These are phyloP conservation scores for Alentia gelatinosa DNA, from an alignment of 2,888 invertebrate species.

Conservation along the genomic window DNA sequence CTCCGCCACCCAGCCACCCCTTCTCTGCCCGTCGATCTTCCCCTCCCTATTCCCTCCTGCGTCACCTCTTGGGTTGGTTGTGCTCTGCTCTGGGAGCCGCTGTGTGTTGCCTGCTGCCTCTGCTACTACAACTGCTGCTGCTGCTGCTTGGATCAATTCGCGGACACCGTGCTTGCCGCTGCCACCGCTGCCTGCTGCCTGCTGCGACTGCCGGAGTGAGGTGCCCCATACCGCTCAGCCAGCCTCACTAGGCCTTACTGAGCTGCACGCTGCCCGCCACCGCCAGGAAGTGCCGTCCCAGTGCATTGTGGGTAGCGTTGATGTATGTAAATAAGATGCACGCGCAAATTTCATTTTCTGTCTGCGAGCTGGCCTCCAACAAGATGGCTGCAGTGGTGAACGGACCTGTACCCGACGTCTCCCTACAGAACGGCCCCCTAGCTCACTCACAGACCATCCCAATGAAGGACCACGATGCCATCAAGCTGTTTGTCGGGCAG, in stretches of 20 bases:
- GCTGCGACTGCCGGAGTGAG: background rate
- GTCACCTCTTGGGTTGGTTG: background rate
- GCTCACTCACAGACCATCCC: slow-evolving; percentile 68
- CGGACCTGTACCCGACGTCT: slow-evolving; percentile 52
- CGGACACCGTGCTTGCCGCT: background rate
- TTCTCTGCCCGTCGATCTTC: too few relatives aligned
- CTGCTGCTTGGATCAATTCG: background rate
- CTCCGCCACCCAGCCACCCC: too few relatives aligned
- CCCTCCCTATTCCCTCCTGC: too few relatives aligned
- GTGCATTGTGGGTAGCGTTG: slow-evolving; percentile 49
- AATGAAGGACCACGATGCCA: slow-evolving; percentile 83
- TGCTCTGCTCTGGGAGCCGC: background rate
- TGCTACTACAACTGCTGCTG: background rate
- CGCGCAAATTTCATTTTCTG: slow-evolving; percentile 60
- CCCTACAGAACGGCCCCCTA: slow-evolving; percentile 48
- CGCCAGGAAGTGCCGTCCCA: slow-evolving; percentile 44
- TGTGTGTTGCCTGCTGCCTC: background rate
- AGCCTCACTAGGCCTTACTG: slow-evolving; percentile 23
- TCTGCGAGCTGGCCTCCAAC: slow-evolving; percentile 47
- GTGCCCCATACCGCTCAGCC: background rate
- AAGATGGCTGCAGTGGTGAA: slow-evolving; percentile 56
- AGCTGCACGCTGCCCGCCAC: background rate
- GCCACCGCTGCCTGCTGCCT: background rate
- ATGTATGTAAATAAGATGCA: slow-evolving; percentile 59
- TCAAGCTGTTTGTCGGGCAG: slow-evolving; percentile 95